A percentile compares a stretch with the other conserved stretches of the same genome.
Evolutionary conservation across 2,113 vertebrate species (phyloP).

Genomic region (Otus sunia): DNA sequence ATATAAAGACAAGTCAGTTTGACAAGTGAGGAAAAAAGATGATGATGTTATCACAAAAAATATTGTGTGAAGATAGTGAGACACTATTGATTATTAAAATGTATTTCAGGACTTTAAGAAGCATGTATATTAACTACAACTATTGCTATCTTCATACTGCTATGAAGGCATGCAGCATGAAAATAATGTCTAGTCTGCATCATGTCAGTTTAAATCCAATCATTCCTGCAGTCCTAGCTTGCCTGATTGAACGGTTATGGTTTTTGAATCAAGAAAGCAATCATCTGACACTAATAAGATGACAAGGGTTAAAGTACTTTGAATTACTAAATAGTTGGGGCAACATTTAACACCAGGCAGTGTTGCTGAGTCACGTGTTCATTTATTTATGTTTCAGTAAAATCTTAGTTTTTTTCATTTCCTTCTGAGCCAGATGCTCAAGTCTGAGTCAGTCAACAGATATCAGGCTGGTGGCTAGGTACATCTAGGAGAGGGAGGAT

Average conservation of each 20-base stretch:
- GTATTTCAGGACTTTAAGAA: background rate
- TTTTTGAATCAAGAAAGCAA: background rate
- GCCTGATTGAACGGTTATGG: background rate
- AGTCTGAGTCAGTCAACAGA: background rate
- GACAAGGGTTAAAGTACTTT: background rate
- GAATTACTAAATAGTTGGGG: background rate
- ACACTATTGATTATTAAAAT: background rate
- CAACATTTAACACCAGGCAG: background rate
- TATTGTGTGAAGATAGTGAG: background rate
- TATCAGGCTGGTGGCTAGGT: background rate
- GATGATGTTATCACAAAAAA: background rate
- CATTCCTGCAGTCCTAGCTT: background rate
- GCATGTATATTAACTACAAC: background rate
- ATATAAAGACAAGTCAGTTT: background rate
- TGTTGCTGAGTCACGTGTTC: rapidly evolving
- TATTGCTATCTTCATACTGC: background rate
- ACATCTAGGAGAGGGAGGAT: background rate
- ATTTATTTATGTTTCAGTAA: background rate
- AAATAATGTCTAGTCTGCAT: background rate
- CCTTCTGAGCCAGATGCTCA: background rate
- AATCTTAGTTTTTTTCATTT: background rate
- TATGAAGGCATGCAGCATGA: background rate
- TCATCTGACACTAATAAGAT: background rate
- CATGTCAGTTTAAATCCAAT: background rate
- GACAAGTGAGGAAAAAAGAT: background rate